phyloP scores from a whole-genome alignment of 2,797 vertebrate species.

The Antennarius maculatus region DNA sequence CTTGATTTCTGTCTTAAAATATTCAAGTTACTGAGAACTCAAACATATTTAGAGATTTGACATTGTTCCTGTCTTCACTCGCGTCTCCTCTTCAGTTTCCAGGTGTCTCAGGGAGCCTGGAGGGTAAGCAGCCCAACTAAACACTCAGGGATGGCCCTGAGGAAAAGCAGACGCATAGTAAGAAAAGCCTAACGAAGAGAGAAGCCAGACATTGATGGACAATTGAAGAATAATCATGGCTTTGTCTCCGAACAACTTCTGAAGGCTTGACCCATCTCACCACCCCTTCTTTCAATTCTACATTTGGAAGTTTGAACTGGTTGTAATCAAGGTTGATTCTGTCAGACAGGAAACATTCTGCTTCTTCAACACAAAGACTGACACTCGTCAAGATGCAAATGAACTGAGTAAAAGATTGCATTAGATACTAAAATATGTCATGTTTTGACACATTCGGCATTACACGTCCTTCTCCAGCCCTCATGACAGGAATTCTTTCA shows the following conservation, averaged over 20 bases:
- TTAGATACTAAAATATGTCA: not conserved
- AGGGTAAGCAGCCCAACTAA: slow-evolving; percentile 70
- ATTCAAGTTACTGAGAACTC: too few relatives aligned
- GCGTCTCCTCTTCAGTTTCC: slow-evolving; percentile 45
- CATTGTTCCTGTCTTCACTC: not conserved
- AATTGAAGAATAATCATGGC: not conserved
- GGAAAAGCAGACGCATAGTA: slow-evolving; percentile 86
- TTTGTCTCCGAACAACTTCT: not conserved
- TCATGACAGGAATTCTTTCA: not conserved
- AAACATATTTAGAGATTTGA: not conserved
- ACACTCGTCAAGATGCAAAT: slow-evolving; percentile 5
- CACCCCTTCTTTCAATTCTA: not conserved
- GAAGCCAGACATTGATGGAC: not conserved
- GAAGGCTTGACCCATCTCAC: not conserved
- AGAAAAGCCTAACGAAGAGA: slow-evolving; percentile 81
- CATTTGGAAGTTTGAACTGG: slow-evolving; percentile 10
- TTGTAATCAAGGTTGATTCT: not conserved
- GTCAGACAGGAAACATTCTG: not conserved
- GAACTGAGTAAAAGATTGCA: not conserved
- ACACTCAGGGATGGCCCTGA: slow-evolving; percentile 74
- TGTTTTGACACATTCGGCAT: not conserved
- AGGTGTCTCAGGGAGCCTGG: slow-evolving; percentile 67
- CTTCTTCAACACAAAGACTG: not conserved
- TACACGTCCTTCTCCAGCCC: not conserved
- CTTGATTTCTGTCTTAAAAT: too few relatives aligned